A percentile compares a stretch with the other conserved stretches of the same genome.
phyloP scores from a whole-genome alignment of 1,140 invertebrate genomes.

The Ips typographus region DNA sequence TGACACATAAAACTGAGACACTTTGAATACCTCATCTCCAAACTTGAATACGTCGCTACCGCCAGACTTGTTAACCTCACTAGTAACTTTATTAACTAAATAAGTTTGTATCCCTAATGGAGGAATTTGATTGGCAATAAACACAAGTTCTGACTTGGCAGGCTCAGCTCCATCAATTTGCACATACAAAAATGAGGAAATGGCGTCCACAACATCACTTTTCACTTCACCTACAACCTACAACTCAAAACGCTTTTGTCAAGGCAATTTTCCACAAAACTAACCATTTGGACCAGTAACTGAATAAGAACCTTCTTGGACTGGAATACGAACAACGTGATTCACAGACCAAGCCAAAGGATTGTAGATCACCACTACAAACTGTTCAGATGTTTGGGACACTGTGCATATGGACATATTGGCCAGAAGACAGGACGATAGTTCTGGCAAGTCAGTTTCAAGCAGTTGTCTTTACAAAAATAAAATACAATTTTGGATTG shows the following conservation, averaged over 20 bases:
- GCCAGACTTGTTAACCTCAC: background rate
- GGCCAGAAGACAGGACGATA: conserved; percentile 46
- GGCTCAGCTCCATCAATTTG: conserved; percentile 11
- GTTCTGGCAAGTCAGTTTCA: conserved; percentile 3
- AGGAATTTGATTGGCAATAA: conserved; percentile 63
- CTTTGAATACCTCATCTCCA: conserved; percentile 15
- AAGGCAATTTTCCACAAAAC: too few relatives aligned
- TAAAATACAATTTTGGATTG: background rate
- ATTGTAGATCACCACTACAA: conserved; percentile 76
- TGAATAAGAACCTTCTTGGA: conserved; percentile 44
- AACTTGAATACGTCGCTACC: background rate
- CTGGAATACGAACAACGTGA: conserved; percentile 70
- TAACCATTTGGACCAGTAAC: conserved; percentile 37
- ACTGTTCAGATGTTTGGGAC: conserved; percentile 62
- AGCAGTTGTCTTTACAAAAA: background rate
- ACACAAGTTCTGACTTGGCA: conserved; percentile 62
- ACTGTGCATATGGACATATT: conserved; percentile 64
- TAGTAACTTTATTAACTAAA: background rate
- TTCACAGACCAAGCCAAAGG: conserved; percentile 66
- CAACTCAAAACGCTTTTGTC: too few relatives aligned
- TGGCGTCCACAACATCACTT: conserved; percentile 32
- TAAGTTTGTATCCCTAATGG: conserved; percentile 66
- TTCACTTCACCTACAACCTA: background rate
- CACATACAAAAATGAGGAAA: conserved; percentile 30
- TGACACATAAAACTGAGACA: background rate